Base-by-base conservation (phyloP, 2,797 vertebrate genomes). In the Alfaro cultratus region DNA sequence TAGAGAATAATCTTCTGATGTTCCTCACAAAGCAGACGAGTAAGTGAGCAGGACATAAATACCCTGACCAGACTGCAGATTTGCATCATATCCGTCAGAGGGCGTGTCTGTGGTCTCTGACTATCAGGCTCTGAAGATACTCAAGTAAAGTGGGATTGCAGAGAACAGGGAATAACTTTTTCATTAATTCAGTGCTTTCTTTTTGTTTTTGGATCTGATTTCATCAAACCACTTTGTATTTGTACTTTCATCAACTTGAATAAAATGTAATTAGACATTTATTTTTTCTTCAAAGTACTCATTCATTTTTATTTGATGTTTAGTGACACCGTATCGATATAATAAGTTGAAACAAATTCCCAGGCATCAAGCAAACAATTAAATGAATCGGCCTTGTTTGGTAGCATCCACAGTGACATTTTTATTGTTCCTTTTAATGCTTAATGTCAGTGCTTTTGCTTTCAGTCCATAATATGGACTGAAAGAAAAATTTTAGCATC, bases 1-100 rank as follows among this genome's bases (percentile, higher is more conserved):
- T 46, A 78, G 34, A 82, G 73, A 78, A 79, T 80, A 72, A 76
- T 77, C 34, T 29, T 84, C 74, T 84, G 80, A 82, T 60, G 39
- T 45, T 82, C 41, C 57, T 51, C 47, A 74, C 47, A 68, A 71
- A 75, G 43, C 5, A 5, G 29, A 68, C 46, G 64, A 78, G 23
- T 34, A 29, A 78, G 49, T 77, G 51, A 80, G 72, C 43, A 80
- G 57, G 73, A 77, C 57, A 76, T 8, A 86, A 79, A 57, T 79
- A 80, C 43, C 12, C 43, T 75, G 41, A 29, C 36, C 39, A 41
- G 39, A 6, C 36, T 43, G 67, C 36, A 70, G 39, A 70, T 43
- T 70, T 70, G 67, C 67, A n/a, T 70, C 5, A 41, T 6, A 70
- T 70, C 39, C 1, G 1, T 41, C 21, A 70, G 36, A n/a, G 67